phyloP scores from a whole-genome alignment of 2,888 invertebrate genomes.

The Pseudococcus longispinus region DNA sequence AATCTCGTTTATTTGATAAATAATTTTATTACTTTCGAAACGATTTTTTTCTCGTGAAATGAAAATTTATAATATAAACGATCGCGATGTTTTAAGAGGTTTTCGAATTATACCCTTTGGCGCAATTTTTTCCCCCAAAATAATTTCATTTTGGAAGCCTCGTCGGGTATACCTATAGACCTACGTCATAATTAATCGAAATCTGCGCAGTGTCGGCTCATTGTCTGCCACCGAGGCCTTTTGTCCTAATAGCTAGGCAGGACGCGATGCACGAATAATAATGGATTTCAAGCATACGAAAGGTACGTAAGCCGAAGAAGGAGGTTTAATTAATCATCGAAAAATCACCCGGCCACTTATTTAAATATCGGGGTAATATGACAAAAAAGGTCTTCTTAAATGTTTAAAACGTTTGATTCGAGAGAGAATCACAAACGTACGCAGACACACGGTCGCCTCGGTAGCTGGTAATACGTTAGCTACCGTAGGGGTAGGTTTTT shows the following conservation, averaged over 20 bases:
- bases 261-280: background rate
- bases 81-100: too few relatives aligned
- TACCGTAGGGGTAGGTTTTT: background rate
- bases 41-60: background rate
- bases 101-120: background rate
- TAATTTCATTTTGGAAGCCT: background rate
- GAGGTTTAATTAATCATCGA: slow-evolving; percentile 24
- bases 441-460: background rate
- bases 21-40: background rate
- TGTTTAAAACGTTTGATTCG: slow-evolving; percentile 20
- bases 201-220: background rate
- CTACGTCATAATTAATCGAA: background rate
- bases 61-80: background rate
- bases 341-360: slow-evolving; percentile 15
- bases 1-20: slow-evolving; percentile 22
- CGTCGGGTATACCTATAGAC: background rate
- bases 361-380: slow-evolving; percentile 7
- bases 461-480: background rate
- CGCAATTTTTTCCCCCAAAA: background rate
- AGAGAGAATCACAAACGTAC: background rate
- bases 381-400: slow-evolving; percentile 10
- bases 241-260: background rate
- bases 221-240: background rate
- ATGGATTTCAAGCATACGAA: slow-evolving; percentile 15
- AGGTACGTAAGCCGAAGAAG: background rate